Base-by-base conservation (phyloP, 2,113 vertebrate species). In the Chlorodrepanis virens region DNA sequence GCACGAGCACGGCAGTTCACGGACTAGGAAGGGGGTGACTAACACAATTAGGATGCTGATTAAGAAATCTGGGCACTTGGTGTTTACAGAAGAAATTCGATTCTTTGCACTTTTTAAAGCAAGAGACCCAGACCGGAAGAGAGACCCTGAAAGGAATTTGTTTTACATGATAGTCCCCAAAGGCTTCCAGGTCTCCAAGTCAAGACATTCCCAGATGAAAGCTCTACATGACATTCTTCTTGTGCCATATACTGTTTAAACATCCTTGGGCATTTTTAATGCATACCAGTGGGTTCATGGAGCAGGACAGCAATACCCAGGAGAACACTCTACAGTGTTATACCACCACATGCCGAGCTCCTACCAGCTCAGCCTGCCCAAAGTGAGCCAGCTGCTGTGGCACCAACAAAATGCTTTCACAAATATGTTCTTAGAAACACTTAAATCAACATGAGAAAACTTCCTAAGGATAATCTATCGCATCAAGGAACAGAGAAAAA, bases 171-270 rank as follows among this genome's bases (percentile, higher is more conserved):
- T 68, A 83, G 83, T 90, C 93, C 86, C 93, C 88, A 49, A 96
- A 95, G 94, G 94, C 79, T 95, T 68, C 52, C 64, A 91, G 94
- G 92, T 96, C 94, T 96, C 87, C 76, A 64, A 94, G 92, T 94
- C 96, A 93, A 89, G 96, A 78, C 71, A 75, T 96, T 96, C 93
- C 83, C 96, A 94, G 80, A 90, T 86, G 64, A 81, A 74, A 93
- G 72, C 56, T 72, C 56, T 63, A 40, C 35, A 70, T 1, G 6
- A 80, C 87, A 86, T 91, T 77, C 50, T 69, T 94, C 70, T 83
- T 75, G 74, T 4, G 2, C 79, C 50, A 47, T 67, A 85, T 8
- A 44, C 68, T 85, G 71, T 89, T 97, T 81, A 90, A 96, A 94
- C 20, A 76, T 27, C 54, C 91, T 65, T 6, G 40, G 90, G 78